Evolutionary conservation across 2,888 invertebrate genomes (phyloP), one percentile per base, ranked within the genome.

Genomic region (Lissonota sp.): DNA sequence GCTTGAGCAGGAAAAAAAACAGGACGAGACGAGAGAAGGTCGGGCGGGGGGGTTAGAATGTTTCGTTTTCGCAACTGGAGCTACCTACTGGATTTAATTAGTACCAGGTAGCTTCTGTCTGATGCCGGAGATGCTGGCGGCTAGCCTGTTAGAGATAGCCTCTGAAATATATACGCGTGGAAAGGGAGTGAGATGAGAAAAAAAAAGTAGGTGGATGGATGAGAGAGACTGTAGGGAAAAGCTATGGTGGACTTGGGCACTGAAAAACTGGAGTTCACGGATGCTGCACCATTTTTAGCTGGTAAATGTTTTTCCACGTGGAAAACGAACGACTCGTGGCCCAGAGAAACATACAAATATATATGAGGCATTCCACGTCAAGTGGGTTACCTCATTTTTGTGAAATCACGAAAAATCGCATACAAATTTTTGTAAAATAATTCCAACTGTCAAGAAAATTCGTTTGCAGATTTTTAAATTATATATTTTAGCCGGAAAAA

Each of bases 281-380:
- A 44, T 64, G 53, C 71, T 79, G 80, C 67, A 58, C 64, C 40
- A 58, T 6, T 60, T 46, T 26, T 46, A 6, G 44, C 7, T 81
- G 84, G 86, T 86, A 87, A 88, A 88, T 87, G 88, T 88, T 88
- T 88, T 87, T 87, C 80, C 84, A 86, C 84, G 63, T 78, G 86
- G 83, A 85, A 84, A 85, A 87, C 67, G 78, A 79, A 82, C 82
- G 71, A 64, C 69, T 44, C 74, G 12, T 14, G 70, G 58, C 49
- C 53, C 63, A 51, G 12, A 57, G 53, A 62, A 44, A 62, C 16
- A 39, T 58, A 58, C 7, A 58, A 40, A 8, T 40, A 40, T 51
- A 39, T 39, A 44, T 55, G 67, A 53, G 39, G 63, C 46, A 26
- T 8, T 6, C 16, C 44, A 40, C 51, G 12, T 40, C 7, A 42